Base-by-base conservation (phyloP, 2,888 invertebrate genomes). In the Hylaea fasciaria region DNA sequence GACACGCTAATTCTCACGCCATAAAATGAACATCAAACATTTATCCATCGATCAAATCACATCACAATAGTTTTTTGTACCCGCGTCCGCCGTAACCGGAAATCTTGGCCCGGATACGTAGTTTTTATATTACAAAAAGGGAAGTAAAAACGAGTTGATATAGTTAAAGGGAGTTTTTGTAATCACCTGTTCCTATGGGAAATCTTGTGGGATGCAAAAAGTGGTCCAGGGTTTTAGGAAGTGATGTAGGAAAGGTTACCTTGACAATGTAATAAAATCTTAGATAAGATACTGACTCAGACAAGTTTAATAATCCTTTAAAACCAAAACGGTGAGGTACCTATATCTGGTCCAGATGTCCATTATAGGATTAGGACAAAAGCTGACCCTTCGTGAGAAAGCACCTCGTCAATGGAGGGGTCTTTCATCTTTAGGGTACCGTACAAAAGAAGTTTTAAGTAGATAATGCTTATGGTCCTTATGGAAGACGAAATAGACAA, bases 141-240 rank as follows among this genome's bases (percentile, higher is more conserved):
- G 49, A 59, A 79, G 85, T 84, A 86, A 89, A 90, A 89, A 86
- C 85, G 82, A 85, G 83, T 85, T 86, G 80, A 81, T 81, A 81
- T 81, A 81, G 74, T 80, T 74, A 77, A 81, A 82, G 80, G 82
- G 78, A 74, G 73, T 73, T 73, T 82, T 89, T 89, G 74, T 87
- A 78, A 67, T 62, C 90, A 90, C 90, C 90, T 90, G 90, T 89
- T 81, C 78, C 77, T 79, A 80, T 89, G 88, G 81, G 90, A 87
- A 22, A 87, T 71, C 62, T 71, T 68, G 62, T 75, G 68, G 66
- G 75, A 67, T 65, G 68, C 71, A 77, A 82, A 81, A 84, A 82
- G 68, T 74, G 72, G 69, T 72, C 76, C 79, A 82, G 76, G 83
- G 22, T 82, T 80, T 51, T 40, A 49, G 48, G 60, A 55, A 32